Conservation (phyloP, 2,888 invertebrate species). For the Kuschelorhynchus macadamiae region DNA sequence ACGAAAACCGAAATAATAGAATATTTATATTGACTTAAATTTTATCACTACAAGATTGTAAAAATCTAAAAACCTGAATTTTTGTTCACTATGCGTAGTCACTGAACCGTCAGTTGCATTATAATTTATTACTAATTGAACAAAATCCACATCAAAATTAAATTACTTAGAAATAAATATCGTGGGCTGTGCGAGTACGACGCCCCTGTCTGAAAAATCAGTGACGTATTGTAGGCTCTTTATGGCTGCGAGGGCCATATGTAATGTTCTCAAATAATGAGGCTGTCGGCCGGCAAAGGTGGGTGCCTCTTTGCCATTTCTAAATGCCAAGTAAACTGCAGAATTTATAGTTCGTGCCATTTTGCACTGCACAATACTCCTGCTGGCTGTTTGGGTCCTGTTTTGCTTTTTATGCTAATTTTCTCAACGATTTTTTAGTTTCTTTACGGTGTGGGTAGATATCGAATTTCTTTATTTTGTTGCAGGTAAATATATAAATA, state of each 20-base stretch:
- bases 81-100: too few relatives aligned
- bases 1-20: too few relatives aligned
- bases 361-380: constrained; percentile 55
- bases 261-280: constrained; percentile 67
- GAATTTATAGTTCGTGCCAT: constrained; percentile 66
- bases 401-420: constrained; percentile 46
- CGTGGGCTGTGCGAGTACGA: background rate
- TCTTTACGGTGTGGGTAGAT: constrained; percentile 22
- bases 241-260: constrained; percentile 56
- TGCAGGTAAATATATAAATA: too few relatives aligned
- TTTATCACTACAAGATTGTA: too few relatives aligned
- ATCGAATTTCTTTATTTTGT: constrained; percentile 41
- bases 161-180: too few relatives aligned
- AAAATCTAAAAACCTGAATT: too few relatives aligned
- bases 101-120: too few relatives aligned
- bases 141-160: too few relatives aligned
- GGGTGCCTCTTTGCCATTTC: constrained; percentile 58
- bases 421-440: constrained; percentile 23
- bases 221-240: constrained; percentile 65
- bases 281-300: constrained; percentile 44
- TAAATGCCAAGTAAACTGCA: constrained; percentile 65
- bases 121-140: too few relatives aligned
- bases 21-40: too few relatives aligned
- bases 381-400: constrained; percentile 37
- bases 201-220: constrained; percentile 50